Percentiles rank a stretch among this genome's conserved stretches.
These are phyloP conservation scores for Hemicrepidius hirtus DNA, from an alignment of 2,888 invertebrate genomes.

Conservation along the genomic window DNA sequence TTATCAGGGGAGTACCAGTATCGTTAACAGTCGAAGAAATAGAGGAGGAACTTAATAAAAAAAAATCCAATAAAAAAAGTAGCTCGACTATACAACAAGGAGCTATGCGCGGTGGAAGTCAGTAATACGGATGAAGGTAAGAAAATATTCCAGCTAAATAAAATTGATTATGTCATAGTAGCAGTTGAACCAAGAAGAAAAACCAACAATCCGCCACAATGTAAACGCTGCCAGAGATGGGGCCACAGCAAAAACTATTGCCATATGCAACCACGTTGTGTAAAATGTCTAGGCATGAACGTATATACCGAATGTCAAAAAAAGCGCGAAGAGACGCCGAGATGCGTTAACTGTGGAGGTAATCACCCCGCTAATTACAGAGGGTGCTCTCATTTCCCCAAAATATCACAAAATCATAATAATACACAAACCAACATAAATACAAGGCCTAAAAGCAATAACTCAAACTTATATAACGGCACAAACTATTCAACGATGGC, in stretches of 20 bases:
- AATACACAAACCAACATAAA: neutral
- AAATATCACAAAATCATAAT: no score
- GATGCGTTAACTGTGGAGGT: neutral
- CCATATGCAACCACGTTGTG: neutral
- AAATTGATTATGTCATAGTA: neutral
- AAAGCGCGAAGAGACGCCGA: no score
- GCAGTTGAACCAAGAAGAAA: neutral
- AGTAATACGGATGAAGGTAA: neutral
- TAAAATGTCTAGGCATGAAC: no score
- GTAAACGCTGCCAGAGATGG: neutral
- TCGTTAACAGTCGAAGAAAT: neutral
- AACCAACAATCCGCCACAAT: neutral
- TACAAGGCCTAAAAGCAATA: neutral
- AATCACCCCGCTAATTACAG: slow-evolving; percentile 6
- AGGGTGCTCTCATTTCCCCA: no score
- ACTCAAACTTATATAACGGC: no score
- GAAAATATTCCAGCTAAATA: neutral
- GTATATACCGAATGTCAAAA: no score
- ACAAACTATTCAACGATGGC: no score
- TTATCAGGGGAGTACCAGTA: neutral
- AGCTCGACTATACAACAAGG: neutral
- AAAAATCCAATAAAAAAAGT: neutral
- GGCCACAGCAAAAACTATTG: slow-evolving; percentile 7
- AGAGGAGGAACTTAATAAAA: neutral
- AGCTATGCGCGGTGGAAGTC: neutral